Conservation (phyloP, 23 tunicate genomes). For the Styela plicata region DNA sequence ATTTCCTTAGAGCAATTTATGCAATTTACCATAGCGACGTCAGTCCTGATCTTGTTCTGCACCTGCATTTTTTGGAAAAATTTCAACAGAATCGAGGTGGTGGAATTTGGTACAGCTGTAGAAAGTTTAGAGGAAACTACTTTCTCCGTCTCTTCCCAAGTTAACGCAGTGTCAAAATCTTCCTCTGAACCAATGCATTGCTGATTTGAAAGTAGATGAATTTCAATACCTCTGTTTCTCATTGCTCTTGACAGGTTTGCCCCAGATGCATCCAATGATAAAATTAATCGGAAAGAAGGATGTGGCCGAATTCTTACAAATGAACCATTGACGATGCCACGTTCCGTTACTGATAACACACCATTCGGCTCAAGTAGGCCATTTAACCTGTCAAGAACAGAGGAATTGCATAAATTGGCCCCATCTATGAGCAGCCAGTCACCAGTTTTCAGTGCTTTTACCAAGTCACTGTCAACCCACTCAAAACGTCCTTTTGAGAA, state of each 20-base stretch:
- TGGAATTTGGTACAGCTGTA: background rate
- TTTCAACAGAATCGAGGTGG: background rate
- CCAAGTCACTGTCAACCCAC: conserved; percentile 83
- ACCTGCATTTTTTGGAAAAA: background rate
- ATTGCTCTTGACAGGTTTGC: conserved; percentile 95
- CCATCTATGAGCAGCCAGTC: conserved; percentile 91
- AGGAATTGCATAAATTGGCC: conserved; percentile 84
- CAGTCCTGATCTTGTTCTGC: background rate
- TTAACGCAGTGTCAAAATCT: background rate
- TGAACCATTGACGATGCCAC: conserved; percentile 77
- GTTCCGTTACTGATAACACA: conserved; percentile 68
- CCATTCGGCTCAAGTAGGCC: conserved; percentile 86
- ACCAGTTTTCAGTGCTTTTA: conserved; percentile 67
- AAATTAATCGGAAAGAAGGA: conserved; percentile 73
- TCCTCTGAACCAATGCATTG: background rate
- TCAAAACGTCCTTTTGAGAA: conserved; percentile 46
- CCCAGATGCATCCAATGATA: conserved; percentile 56
- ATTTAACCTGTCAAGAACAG: conserved; percentile 92
- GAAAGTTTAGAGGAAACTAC: conserved; percentile 14
- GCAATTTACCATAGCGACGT: background rate
- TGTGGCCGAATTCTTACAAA: conserved; percentile 68
- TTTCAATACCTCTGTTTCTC: conserved; percentile 92
- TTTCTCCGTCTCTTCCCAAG: conserved; percentile 15
- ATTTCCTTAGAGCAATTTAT: background rate
- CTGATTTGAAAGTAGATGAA: conserved; percentile 31